Conservation (phyloP, 1,140 invertebrate genomes). For the Drosophila rufa region DNA sequence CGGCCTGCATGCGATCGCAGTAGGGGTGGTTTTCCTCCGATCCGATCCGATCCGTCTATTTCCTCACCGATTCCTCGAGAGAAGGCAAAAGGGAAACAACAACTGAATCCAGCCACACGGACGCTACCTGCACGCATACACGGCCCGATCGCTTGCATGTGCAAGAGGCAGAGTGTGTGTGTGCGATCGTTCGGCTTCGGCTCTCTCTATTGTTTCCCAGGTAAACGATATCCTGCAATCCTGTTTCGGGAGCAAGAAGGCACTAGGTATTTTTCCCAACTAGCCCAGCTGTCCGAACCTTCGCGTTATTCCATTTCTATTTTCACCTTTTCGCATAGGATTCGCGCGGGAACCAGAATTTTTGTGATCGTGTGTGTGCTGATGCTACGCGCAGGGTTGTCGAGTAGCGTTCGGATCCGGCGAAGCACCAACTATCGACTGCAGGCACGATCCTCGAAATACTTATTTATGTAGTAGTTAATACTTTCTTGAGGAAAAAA, state of each 20-base stretch:
- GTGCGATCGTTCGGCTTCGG: constrained; percentile 2
- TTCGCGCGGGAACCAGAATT: constrained; percentile 59
- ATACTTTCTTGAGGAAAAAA: too few species aligned
- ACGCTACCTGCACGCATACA: constrained; percentile 55
- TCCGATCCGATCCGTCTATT: constrained; percentile 1
- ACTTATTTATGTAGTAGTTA: too few species aligned
- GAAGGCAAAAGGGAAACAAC: constrained; percentile 24
- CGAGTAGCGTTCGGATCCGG: not conserved
- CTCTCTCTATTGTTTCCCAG: constrained; percentile 30
- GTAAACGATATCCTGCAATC: constrained; percentile 39
- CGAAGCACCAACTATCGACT: constrained; percentile 1
- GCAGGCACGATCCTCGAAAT: not conserved
- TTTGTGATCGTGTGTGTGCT: constrained; percentile 11
- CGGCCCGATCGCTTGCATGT: constrained; percentile 2
- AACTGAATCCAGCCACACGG: constrained; percentile 68
- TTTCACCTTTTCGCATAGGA: constrained; percentile 24
- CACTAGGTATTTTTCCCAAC: constrained; percentile 60
- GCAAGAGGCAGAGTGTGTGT: constrained; percentile 16
- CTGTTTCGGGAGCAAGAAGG: constrained; percentile 11
- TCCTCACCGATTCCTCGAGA: constrained; percentile 15
- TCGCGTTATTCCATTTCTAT: constrained; percentile 19
- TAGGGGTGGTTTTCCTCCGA: constrained; percentile 53
- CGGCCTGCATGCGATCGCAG: constrained; percentile 28
- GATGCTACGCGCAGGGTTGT: constrained; percentile 39
- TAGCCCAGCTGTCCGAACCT: constrained; percentile 41